Evolutionary conservation across 2,888 invertebrate species (phyloP).

Genomic region (Caenorhabditis sp.): DNA sequence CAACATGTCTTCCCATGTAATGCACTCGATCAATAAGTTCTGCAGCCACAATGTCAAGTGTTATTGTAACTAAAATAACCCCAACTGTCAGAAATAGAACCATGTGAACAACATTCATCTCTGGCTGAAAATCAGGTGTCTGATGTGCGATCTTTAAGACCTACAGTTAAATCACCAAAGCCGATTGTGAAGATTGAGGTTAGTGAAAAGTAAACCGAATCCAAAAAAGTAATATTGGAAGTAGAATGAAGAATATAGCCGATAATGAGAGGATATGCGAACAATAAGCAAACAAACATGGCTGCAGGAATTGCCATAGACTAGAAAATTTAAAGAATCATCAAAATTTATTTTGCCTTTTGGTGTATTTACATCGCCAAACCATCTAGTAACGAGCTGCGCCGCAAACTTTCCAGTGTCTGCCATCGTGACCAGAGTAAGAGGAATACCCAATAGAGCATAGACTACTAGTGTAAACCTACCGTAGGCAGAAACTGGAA

Average conservation of each 20-base stretch:
- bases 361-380: slow-evolving; percentile 65
- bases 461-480: slow-evolving; percentile 64
- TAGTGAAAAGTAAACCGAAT: slow-evolving; percentile 72
- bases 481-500: slow-evolving; percentile 63
- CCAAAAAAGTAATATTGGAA: slow-evolving; percentile 64
- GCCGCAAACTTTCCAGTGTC: slow-evolving; percentile 75
- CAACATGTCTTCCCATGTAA: slow-evolving; percentile 75
- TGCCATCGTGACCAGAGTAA: slow-evolving; percentile 74
- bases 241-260: slow-evolving; percentile 65
- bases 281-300: slow-evolving; percentile 67
- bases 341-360: too few species aligned
- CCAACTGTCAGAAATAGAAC: slow-evolving; percentile 70
- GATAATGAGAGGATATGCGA: slow-evolving; percentile 66
- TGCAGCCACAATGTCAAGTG: slow-evolving; percentile 73
- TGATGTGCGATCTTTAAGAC: too few species aligned
- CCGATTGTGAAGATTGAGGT: slow-evolving; percentile 76
- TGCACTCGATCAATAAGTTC: slow-evolving; percentile 73
- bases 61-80: slow-evolving; percentile 73
- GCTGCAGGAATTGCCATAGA: slow-evolving; percentile 69
- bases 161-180: slow-evolving; percentile 72
- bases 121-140: slow-evolving; percentile 71
- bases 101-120: slow-evolving; percentile 71
- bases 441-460: slow-evolving; percentile 72
- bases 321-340: slow-evolving; percentile 41
- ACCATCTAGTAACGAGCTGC: slow-evolving; percentile 67